Conservation (phyloP, 2,797 vertebrate species). For the Amblyraja radiata region DNA sequence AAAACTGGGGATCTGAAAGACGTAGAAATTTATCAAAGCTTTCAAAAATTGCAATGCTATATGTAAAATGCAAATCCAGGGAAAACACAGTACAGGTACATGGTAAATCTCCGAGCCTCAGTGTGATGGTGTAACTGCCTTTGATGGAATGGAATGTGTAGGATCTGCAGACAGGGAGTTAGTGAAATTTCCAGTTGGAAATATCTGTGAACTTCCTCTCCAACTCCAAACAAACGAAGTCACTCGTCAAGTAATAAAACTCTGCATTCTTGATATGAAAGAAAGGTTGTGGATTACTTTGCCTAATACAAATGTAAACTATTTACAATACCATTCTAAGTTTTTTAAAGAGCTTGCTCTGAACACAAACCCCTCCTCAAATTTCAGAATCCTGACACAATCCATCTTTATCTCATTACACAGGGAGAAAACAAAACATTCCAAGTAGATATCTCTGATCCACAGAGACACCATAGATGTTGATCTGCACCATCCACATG, state of each 20-base stretch:
- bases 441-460: background rate
- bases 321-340: background rate
- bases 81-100: background rate
- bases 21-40: background rate
- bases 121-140: background rate
- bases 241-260: background rate
- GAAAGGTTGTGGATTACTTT: background rate
- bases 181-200: background rate
- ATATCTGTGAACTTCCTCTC: slow-evolving; percentile 12
- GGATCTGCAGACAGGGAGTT: background rate
- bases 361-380: background rate
- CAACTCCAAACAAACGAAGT: background rate
- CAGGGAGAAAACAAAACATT: background rate
- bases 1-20: too few species aligned
- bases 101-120: background rate
- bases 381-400: background rate
- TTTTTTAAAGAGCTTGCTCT: background rate
- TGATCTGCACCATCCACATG: background rate
- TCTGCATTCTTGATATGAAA: background rate
- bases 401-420: background rate
- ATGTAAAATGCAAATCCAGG: background rate
- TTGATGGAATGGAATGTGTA: background rate
- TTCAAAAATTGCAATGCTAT: background rate
- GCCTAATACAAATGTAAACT: background rate
- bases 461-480: background rate